A percentile compares a stretch with the other conserved stretches of the same genome.
Conservation (phyloP, 2,797 vertebrate genomes). For the Trichosurus vulpecula region DNA sequence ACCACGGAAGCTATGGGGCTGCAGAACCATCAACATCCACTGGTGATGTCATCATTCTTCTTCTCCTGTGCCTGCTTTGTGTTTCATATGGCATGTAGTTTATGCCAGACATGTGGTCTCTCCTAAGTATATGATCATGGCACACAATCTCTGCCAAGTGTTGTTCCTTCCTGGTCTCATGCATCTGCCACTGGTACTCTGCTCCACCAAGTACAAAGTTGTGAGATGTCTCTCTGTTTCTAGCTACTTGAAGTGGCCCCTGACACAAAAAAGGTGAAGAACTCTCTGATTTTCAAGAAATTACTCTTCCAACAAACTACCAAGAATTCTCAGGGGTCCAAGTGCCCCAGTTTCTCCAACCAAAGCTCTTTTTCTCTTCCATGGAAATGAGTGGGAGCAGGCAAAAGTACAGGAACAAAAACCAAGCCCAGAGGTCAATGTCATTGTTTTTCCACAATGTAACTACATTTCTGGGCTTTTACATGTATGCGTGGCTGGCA, state of each 20-base stretch:
- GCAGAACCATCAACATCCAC: neutral
- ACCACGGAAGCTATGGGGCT: neutral
- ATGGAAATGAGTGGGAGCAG: neutral
- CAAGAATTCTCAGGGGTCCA: neutral
- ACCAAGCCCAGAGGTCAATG: neutral
- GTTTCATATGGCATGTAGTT: neutral
- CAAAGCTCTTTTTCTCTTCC: neutral
- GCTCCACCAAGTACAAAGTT: neutral
- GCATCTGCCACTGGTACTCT: too few relatives aligned
- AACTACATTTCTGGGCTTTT: neutral
- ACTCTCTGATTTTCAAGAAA: neutral
- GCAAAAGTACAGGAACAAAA: neutral
- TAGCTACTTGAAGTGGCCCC: neutral
- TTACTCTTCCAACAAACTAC: neutral
- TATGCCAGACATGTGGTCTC: neutral
- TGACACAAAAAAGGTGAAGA: neutral
- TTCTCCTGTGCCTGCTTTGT: neutral
- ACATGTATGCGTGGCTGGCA: neutral
- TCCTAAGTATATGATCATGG: neutral
- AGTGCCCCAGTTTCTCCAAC: neutral
- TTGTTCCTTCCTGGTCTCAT: neutral
- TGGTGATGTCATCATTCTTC: neutral
- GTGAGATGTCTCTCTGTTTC: neutral
- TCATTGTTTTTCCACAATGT: neutral
- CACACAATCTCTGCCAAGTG: neutral